Evolutionary conservation across 2,888 invertebrate species (phyloP), one percentile per base, ranked within the genome.

Genomic region (Drosophila pullipes): DNA sequence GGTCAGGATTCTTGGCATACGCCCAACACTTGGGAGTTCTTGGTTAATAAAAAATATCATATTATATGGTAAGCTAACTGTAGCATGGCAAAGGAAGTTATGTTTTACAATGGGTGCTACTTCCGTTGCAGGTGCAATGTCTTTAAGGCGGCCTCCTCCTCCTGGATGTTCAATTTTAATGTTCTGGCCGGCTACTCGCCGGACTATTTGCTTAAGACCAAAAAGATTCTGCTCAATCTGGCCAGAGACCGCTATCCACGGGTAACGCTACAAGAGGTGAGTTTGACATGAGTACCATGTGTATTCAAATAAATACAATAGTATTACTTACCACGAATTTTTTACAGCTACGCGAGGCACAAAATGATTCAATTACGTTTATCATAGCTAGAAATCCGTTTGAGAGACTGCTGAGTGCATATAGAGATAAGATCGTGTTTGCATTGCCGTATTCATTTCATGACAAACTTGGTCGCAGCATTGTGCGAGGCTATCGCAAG

Each of bases 141-240:
- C 74, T 97, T 97, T 92, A 97, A 97, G 94, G 96, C 97, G 7
- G 97, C 97, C 4, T 97, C 97, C n/a, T 97, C 97, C 25, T 97
- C 97, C 0, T 97, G 97, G 97, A 97, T 97, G 96, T 97, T 97
- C 94, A 97, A 97, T 94, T 97, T 97, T 93, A 97, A 97, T 93
- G 94, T 97, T 62, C 95, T 97, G 93, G 97, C 97, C 11, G 97
- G 97, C 85, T 97, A 97, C 93, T 95, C 96, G 69, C 95, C 96
- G 13, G 95, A 95, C 62, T 97, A 96, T 94, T 94, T 97, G 83
- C 96, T 96, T 91, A 96, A 96, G 90, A 97, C 96, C 67, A 96
- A 96, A 92, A 95, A 96, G 89, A 97, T 97, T 60, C 96, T 97
- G 59, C 94, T 97, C 78, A 95, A 96, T 80, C 93, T 97, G 89